These are phyloP conservation scores for Trichogramma pretiosum DNA, from an alignment of 1,140 invertebrate species.

Conservation along the genomic window DNA sequence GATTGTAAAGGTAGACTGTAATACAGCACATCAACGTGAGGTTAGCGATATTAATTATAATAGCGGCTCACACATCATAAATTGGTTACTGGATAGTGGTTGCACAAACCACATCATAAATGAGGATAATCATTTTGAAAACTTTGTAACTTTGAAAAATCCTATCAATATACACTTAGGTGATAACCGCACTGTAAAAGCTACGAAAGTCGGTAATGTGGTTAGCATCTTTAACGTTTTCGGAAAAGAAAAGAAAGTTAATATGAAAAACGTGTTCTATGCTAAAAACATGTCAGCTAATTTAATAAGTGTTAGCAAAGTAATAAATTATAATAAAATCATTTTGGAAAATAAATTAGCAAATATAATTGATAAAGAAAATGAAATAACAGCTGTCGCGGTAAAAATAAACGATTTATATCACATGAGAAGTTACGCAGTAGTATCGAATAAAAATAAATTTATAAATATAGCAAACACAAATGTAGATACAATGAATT, in stretches of 20 bases:
- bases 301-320: background rate
- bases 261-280: slow-evolving; percentile 1
- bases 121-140: background rate
- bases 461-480: background rate
- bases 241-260: background rate
- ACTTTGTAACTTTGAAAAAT: slow-evolving; percentile 1
- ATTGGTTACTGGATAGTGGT: slow-evolving; percentile 1
- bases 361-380: slow-evolving; percentile 1
- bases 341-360: background rate
- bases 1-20: background rate
- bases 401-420: background rate
- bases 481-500: background rate
- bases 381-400: slow-evolving; percentile 9
- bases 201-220: background rate
- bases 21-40: background rate
- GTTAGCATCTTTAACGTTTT: background rate
- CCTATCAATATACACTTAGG: background rate
- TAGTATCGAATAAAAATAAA: too few relatives aligned
- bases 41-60: background rate
- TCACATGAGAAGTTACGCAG: background rate
- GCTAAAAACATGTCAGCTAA: slow-evolving; percentile 3
- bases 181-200: slow-evolving; percentile 2
- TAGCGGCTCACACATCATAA: background rate
- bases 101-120: background rate
- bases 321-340: background rate